phyloP scores from a whole-genome alignment of 37 sponge, comb jelly and placozoan genomes.

The Theonella swinhoei region DNA sequence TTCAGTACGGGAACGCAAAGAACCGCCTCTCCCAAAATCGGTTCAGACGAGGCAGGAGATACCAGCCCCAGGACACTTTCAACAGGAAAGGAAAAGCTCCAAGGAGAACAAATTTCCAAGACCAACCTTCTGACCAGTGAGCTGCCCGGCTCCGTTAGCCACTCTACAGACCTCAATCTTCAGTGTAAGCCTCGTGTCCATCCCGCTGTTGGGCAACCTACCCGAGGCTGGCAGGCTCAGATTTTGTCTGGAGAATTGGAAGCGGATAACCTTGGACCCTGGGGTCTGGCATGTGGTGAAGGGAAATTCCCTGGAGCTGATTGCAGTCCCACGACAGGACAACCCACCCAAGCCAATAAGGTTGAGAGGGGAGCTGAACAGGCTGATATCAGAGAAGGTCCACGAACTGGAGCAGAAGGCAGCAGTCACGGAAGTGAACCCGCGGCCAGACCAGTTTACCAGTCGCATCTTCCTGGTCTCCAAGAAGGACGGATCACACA shows the following conservation, averaged over 20 bases:
- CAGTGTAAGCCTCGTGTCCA: no score
- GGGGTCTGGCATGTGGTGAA: not conserved
- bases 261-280: not conserved
- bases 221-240: not conserved
- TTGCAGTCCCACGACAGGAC: not conserved
- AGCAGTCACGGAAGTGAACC: not conserved
- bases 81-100: not conserved
- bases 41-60: not conserved
- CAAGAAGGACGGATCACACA: not conserved
- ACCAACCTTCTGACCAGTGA: no score
- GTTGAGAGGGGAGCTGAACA: not conserved
- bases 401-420: not conserved
- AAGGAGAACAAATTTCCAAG: not conserved
- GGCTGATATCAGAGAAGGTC: not conserved
- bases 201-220: no score
- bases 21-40: not conserved
- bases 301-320: not conserved
- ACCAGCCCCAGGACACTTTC: not conserved
- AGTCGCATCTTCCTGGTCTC: not conserved
- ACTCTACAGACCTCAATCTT: no score
- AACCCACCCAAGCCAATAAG: not conserved
- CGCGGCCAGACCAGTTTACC: not conserved
- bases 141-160: no score
- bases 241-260: slow-evolving; percentile 14
- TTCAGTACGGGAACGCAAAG: slow-evolving; percentile 23